Conservation (phyloP, 2,888 invertebrate species). For the Cataglyphis altisquamis region DNA sequence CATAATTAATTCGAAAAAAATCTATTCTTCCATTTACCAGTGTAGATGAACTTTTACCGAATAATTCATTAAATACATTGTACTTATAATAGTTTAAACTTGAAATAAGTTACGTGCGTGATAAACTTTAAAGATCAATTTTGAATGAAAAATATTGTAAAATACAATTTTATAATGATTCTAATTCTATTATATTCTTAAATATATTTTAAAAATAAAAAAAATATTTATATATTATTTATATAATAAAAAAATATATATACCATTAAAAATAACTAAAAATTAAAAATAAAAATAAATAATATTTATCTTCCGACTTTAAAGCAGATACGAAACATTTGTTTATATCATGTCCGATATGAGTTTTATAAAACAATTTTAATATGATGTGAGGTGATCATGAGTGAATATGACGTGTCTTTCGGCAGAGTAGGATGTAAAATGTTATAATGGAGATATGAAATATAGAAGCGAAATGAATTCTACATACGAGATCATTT, state of each 20-base stretch:
- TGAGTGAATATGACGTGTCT: neutral
- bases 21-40: too few species aligned
- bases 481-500: constrained; percentile 1
- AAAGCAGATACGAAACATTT: neutral
- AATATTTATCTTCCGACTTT: neutral
- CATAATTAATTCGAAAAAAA: too few species aligned
- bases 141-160: too few species aligned
- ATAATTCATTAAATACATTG: neutral
- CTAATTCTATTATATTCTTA: too few species aligned
- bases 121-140: too few species aligned
- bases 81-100: neutral
- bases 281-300: neutral
- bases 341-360: neutral
- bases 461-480: neutral
- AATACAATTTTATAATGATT: too few species aligned
- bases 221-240: too few species aligned
- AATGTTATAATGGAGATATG: neutral
- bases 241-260: too few species aligned
- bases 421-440: neutral
- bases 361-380: neutral
- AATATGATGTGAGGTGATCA: neutral
- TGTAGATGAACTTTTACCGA: too few species aligned
- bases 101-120: too few species aligned
- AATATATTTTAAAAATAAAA: too few species aligned
- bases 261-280: too few species aligned